Conservation (phyloP, 2,888 invertebrate species). For the Parnassius apollo region DNA sequence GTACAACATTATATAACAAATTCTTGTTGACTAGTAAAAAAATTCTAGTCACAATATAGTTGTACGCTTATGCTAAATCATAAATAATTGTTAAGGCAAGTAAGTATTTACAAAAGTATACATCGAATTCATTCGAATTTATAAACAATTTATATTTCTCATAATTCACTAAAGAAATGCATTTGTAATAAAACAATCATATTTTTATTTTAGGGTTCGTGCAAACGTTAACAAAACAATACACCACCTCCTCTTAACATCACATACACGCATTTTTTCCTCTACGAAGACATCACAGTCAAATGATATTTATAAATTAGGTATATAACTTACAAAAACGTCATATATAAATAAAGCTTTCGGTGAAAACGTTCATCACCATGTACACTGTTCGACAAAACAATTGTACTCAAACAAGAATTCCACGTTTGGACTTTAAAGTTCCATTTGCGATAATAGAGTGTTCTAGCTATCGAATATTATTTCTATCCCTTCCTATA, state of each 20-base stretch:
- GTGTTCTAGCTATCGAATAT: slow-evolving; percentile 67
- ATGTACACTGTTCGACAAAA: slow-evolving; percentile 35
- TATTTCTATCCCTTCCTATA: slow-evolving; percentile 69
- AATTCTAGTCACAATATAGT: slow-evolving; percentile 67
- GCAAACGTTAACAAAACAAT: slow-evolving; percentile 67
- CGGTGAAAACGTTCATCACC: slow-evolving; percentile 6
- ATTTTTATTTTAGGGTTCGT: slow-evolving; percentile 42
- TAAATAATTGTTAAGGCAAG: slow-evolving; percentile 67
- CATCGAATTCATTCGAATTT: slow-evolving; percentile 52
- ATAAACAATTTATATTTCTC: slow-evolving; percentile 56
- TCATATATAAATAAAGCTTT: slow-evolving; percentile 23
- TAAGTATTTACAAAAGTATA: slow-evolving; percentile 70
- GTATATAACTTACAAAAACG: slow-evolving; percentile 33
- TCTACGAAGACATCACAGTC: slow-evolving; percentile 81
- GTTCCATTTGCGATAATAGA: slow-evolving; percentile 25
- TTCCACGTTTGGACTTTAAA: slow-evolving; percentile 35
- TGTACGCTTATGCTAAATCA: slow-evolving; percentile 60
- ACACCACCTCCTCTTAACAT: slow-evolving; percentile 52
- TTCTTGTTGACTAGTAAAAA: slow-evolving; percentile 70
- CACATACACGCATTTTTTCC: slow-evolving; percentile 68
- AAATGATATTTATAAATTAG: slow-evolving; percentile 54
- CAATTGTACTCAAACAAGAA: slow-evolving; percentile 34
- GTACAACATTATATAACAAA: slow-evolving; percentile 28
- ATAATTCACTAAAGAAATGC: slow-evolving; percentile 64
- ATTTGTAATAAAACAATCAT: slow-evolving; percentile 40